These are phyloP conservation scores for Neelides folsomi DNA, from an alignment of 2,888 invertebrate genomes.

Conservation along the genomic window DNA sequence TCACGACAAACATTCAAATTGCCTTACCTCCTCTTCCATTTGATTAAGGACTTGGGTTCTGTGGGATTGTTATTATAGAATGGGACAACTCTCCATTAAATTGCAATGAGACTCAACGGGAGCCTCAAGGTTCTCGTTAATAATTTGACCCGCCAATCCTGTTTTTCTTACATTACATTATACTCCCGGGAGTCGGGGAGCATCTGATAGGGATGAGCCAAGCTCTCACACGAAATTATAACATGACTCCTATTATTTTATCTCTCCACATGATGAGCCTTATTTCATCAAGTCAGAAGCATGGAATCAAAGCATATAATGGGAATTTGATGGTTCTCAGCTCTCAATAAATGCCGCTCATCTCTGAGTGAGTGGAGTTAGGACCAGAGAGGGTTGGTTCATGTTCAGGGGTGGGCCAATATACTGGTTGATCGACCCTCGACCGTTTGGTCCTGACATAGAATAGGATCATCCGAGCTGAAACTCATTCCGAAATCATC, in stretches of 20 bases:
- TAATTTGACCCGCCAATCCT: conserved; percentile 6
- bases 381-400: background rate
- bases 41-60: no score
- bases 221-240: no score
- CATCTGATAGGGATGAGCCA: no score
- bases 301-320: no score
- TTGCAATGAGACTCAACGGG: conserved; percentile 11
- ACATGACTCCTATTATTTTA: no score
- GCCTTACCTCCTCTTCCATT: conserved; percentile 31
- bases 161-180: conserved; percentile 10
- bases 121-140: conserved; percentile 9
- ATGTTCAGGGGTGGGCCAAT: background rate
- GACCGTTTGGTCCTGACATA: conserved; percentile 6
- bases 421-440: background rate
- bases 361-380: background rate
- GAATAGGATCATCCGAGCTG: conserved; percentile 31
- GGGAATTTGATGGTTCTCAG: no score
- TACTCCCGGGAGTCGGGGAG: background rate
- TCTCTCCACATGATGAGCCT: no score
- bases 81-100: conserved; percentile 14
- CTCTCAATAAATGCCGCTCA: no score
- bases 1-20: conserved; percentile 41
- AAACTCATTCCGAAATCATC: conserved; percentile 19
- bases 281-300: no score
- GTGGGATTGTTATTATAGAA: conserved; percentile 14